These are phyloP conservation scores for Columba livia DNA, from an alignment of 2,113 vertebrate genomes.

Conservation along the genomic window DNA sequence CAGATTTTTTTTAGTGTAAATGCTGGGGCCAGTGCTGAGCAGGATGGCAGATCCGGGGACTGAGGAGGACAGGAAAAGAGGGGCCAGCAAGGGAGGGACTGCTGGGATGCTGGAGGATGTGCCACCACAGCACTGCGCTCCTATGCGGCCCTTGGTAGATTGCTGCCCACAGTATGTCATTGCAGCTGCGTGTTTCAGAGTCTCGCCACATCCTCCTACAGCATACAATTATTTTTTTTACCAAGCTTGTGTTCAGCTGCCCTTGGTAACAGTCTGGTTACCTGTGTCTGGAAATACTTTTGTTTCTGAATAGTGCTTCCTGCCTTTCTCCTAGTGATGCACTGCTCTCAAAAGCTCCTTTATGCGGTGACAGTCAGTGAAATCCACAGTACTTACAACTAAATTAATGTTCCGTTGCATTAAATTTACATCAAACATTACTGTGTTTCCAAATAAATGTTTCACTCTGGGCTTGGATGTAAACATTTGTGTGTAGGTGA, in stretches of 20 bases:
- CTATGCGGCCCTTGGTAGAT: neutral
- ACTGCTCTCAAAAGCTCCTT: neutral
- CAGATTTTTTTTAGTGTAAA: no score
- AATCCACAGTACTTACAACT: neutral
- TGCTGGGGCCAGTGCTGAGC: fast-evolving
- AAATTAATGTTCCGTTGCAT: neutral
- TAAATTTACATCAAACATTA: neutral
- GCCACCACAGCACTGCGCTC: neutral
- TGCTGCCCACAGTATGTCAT: fast-evolving
- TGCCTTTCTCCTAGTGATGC: neutral
- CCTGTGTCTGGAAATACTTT: neutral
- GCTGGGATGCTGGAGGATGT: neutral
- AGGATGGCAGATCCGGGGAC: neutral
- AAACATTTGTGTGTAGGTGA: neutral
- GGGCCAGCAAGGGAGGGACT: neutral
- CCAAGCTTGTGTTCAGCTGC: neutral
- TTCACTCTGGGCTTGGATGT: neutral
- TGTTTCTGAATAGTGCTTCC: neutral
- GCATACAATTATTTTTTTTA: neutral
- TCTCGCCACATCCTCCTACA: neutral
- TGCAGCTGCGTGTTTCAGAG: neutral
- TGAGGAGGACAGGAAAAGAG: neutral
- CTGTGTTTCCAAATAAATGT: neutral
- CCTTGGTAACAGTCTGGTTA: neutral
- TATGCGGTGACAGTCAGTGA: neutral